These are phyloP conservation scores for Clunio marinus DNA, from an alignment of 2,888 invertebrate genomes.

Conservation along the genomic window DNA sequence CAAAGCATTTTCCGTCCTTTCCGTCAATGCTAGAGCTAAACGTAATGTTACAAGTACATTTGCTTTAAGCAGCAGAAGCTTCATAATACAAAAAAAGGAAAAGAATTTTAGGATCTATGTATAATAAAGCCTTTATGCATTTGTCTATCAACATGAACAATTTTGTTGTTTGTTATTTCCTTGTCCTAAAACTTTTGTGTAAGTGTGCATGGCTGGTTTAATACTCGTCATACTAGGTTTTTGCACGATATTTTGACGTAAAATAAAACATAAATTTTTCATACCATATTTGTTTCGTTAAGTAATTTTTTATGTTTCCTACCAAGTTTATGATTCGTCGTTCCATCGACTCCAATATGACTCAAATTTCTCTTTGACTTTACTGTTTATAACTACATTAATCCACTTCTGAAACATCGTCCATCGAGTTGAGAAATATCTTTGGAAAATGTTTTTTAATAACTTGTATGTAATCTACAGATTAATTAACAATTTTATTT, in stretches of 20 bases:
- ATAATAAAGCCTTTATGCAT: slow-evolving; percentile 32
- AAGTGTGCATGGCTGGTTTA: neutral
- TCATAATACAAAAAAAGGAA: slow-evolving; percentile 21
- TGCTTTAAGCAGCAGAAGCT: neutral
- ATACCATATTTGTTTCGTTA: slow-evolving; percentile 38
- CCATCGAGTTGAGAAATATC: no score
- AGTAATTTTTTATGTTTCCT: slow-evolving; percentile 39
- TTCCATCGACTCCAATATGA: slow-evolving; percentile 11
- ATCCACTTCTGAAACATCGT: no score
- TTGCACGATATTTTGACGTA: slow-evolving; percentile 38
- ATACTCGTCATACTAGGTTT: slow-evolving; percentile 27
- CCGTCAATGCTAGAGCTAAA: no score
- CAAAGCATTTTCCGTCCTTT: no score
- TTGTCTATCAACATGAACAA: slow-evolving; percentile 35
- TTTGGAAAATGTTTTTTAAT: no score
- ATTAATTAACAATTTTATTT: no score
- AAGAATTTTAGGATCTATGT: slow-evolving; percentile 11
- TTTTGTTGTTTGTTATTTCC: neutral
- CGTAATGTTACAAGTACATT: no score
- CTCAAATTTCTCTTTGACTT: no score
- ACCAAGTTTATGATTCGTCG: slow-evolving; percentile 31
- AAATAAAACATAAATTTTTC: slow-evolving; percentile 35
- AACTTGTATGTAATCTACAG: no score
- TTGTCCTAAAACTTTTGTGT: neutral
- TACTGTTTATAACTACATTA: no score